Conservation (phyloP, 2,113 vertebrate genomes). For the Catagonus wagneri region DNA sequence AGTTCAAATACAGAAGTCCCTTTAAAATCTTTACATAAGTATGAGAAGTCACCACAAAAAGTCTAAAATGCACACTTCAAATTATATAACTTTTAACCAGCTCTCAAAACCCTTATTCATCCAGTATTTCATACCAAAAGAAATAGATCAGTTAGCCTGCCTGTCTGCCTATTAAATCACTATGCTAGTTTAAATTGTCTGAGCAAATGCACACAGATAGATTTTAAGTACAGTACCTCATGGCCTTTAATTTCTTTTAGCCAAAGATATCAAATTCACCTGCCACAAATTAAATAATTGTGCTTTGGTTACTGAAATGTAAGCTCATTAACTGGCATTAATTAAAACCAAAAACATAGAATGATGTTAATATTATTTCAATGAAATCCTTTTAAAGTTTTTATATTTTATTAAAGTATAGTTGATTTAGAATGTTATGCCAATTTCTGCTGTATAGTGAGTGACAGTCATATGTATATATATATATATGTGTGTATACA, state of each 20-base stretch:
- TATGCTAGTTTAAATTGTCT: conserved; percentile 57
- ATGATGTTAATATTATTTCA: conserved; percentile 64
- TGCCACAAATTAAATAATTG: conserved; percentile 70
- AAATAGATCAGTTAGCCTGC: conserved; percentile 58
- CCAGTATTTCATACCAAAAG: conserved; percentile 50
- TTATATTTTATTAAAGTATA: too few relatives aligned
- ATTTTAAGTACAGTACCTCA: conserved; percentile 51
- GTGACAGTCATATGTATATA: too few relatives aligned
- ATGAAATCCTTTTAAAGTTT: conserved; percentile 34
- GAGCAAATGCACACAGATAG: conserved; percentile 56
- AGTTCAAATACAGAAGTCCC: conserved; percentile 72
- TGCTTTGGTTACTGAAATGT: conserved; percentile 65
- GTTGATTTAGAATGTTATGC: too few relatives aligned
- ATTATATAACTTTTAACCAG: conserved; percentile 73
- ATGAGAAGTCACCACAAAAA: conserved; percentile 82
- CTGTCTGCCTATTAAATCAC: conserved; percentile 63
- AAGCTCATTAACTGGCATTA: conserved; percentile 62
- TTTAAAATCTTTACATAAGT: conserved; percentile 81
- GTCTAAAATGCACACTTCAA: conserved; percentile 77
- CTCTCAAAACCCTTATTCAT: conserved; percentile 69
- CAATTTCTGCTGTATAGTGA: too few relatives aligned
- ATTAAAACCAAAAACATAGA: conserved; percentile 66
- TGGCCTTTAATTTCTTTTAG: conserved; percentile 25
- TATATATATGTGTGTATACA: too few relatives aligned
- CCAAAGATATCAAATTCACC: conserved; percentile 65